phyloP scores from a whole-genome alignment of 23 tunicate species.

The Ciona savignyi region DNA sequence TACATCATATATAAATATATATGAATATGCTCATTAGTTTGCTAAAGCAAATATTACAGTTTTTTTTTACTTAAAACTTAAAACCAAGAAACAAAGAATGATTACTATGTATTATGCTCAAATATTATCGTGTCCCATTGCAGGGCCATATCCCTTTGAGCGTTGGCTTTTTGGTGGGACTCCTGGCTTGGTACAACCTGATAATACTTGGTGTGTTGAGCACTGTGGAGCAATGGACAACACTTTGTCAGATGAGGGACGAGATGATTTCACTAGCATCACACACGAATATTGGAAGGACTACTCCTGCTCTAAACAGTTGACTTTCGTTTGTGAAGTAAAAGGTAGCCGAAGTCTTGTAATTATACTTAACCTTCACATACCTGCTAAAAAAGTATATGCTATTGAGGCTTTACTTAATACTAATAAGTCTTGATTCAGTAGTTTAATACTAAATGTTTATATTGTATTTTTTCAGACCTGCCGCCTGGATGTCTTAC shows the following conservation, averaged over 20 bases:
- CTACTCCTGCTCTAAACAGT: slow-evolving; percentile 21
- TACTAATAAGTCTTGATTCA: no score
- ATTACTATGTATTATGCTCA: no score
- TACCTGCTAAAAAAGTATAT: no score
- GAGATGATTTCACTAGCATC: slow-evolving; percentile 18
- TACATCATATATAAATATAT: no score
- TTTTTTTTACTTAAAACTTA: no score
- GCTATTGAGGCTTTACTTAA: no score
- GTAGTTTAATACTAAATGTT: no score
- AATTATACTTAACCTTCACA: no score
- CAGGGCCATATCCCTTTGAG: slow-evolving; percentile 76
- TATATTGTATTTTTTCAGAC: no score
- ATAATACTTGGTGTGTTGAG: slow-evolving; percentile 36
- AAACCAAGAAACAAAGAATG: no score
- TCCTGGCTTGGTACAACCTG: background rate
- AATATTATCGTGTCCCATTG: background rate
- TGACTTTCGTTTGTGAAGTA: slow-evolving; percentile 55
- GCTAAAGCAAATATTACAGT: background rate
- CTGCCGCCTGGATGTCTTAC: slow-evolving; percentile 13
- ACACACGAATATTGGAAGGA: slow-evolving; percentile 57
- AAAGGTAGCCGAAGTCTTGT: no score
- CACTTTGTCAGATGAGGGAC: slow-evolving; percentile 15
- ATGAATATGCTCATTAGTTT: background rate
- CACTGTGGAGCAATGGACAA: slow-evolving; percentile 46
- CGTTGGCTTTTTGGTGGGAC: slow-evolving; percentile 72